Evolutionary conservation across 2,797 vertebrate species (phyloP).

Genomic region (Silurus lanzhouensis): DNA sequence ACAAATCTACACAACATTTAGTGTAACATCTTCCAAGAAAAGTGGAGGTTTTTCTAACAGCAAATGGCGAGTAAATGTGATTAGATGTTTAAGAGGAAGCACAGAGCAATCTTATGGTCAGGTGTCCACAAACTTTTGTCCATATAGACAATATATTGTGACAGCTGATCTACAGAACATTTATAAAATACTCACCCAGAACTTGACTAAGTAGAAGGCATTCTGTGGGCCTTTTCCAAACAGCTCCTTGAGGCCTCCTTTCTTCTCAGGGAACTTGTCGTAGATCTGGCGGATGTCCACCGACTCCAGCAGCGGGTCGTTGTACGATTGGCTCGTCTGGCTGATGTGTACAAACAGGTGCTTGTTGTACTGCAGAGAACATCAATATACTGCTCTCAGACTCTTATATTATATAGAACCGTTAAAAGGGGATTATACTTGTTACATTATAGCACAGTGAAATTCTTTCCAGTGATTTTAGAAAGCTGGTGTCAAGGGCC

Average conservation of each 20-base stretch:
- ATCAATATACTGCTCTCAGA: not conserved
- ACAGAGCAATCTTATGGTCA: too few relatives aligned
- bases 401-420: too few relatives aligned
- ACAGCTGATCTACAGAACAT: not conserved
- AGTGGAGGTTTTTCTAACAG: too few relatives aligned
- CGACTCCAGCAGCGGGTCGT: slow-evolving; percentile 90
- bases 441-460: too few relatives aligned
- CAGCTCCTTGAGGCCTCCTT: slow-evolving; percentile 95
- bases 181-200: slow-evolving; percentile 85
- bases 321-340: slow-evolving; percentile 91
- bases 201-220: slow-evolving; percentile 97
- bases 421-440: too few relatives aligned
- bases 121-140: too few relatives aligned
- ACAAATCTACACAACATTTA: too few relatives aligned
- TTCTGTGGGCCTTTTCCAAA: slow-evolving; percentile 94
- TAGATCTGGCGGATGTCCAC: slow-evolving; percentile 99
- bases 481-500: too few relatives aligned
- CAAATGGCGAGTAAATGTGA: too few relatives aligned
- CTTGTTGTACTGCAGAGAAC: slow-evolving; percentile 88
- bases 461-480: too few relatives aligned
- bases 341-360: slow-evolving; percentile 98
- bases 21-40: too few relatives aligned
- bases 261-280: slow-evolving; percentile 98
- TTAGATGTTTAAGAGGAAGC: too few relatives aligned
- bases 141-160: not conserved